Evolutionary conservation across 2,888 invertebrate species (phyloP).

Genomic region (Rhogogaster chlorosoma): DNA sequence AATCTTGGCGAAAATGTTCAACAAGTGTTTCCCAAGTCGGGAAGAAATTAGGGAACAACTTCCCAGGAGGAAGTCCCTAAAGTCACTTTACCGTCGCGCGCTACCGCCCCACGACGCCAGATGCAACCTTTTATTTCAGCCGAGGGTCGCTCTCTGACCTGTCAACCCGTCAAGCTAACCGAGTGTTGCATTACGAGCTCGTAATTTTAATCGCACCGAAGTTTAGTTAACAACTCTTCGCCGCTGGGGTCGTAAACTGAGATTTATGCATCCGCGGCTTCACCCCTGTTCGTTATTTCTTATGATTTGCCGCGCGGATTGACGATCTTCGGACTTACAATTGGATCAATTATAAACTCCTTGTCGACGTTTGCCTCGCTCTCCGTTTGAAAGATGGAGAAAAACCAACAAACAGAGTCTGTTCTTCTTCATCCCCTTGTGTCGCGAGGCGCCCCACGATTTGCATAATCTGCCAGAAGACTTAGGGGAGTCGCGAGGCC

Average conservation of each 20-base stretch:
- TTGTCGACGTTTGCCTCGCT: not conserved
- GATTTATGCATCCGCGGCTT: not conserved
- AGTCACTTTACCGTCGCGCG: slow-evolving; percentile 23
- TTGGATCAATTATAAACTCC: too few relatives aligned
- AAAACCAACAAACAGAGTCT: not conserved
- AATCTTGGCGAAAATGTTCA: slow-evolving; percentile 63
- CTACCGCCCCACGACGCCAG: not conserved
- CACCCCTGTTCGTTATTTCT: too few relatives aligned
- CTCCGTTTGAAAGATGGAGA: not conserved
- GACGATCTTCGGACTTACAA: too few relatives aligned
- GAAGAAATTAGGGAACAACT: slow-evolving; percentile 43
- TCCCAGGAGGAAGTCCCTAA: slow-evolving; percentile 44
- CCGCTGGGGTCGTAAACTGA: not conserved
- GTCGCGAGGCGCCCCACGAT: not conserved
- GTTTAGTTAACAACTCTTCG: not conserved
- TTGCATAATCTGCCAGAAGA: not conserved
- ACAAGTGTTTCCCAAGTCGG: slow-evolving; percentile 70
- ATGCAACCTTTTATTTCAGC: slow-evolving; percentile 9
- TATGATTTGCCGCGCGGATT: too few relatives aligned
- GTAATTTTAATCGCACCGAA: slow-evolving; percentile 2
- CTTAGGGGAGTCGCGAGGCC: not conserved
- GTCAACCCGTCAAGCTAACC: slow-evolving; percentile 24
- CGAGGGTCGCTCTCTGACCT: slow-evolving; percentile 4
- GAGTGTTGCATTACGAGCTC: slow-evolving; percentile 27
- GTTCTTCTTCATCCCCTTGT: not conserved